phyloP scores from a whole-genome alignment of 2,113 vertebrate genomes.

The Xiphophorus hellerii region DNA sequence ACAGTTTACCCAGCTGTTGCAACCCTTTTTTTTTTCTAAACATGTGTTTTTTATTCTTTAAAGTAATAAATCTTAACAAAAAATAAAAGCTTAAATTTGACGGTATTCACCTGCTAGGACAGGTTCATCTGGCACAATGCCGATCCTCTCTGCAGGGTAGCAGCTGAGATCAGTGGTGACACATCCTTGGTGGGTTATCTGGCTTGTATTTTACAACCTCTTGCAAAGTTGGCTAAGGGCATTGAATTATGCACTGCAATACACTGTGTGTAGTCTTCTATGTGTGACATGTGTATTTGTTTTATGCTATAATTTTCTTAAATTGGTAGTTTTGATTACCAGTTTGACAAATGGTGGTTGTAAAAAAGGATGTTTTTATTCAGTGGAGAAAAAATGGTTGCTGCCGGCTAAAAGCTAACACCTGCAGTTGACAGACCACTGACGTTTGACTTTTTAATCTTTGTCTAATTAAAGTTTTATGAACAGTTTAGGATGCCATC shows the following conservation, averaged over 20 bases:
- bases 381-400: constrained; percentile 22
- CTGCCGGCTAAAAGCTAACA: constrained; percentile 29
- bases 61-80: not conserved
- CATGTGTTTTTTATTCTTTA: constrained; percentile 11
- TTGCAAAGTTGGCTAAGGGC: constrained; percentile 49
- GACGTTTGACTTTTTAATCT: constrained; percentile 3
- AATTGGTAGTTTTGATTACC: constrained; percentile 67
- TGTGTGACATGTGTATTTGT: constrained; percentile 48
- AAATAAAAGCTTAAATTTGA: constrained; percentile 15
- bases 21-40: not conserved
- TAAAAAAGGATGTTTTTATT: constrained; percentile 37
- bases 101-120: constrained; percentile 36
- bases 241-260: too few relatives aligned
- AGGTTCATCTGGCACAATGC: constrained; percentile 51
- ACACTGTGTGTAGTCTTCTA: too few relatives aligned
- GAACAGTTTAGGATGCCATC: constrained; percentile 21
- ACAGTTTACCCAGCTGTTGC: not conserved
- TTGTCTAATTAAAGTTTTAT: constrained; percentile 29
- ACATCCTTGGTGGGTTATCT: constrained; percentile 65
- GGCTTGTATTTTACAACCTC: constrained; percentile 64
- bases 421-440: constrained; percentile 11
- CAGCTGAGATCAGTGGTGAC: constrained; percentile 58
- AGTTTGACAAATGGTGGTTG: constrained; percentile 59
- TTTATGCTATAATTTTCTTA: constrained; percentile 58
- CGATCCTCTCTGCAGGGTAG: constrained; percentile 57